These are phyloP conservation scores for Saccostrea echinata DNA, from an alignment of 1,140 invertebrate species.

Conservation along the genomic window DNA sequence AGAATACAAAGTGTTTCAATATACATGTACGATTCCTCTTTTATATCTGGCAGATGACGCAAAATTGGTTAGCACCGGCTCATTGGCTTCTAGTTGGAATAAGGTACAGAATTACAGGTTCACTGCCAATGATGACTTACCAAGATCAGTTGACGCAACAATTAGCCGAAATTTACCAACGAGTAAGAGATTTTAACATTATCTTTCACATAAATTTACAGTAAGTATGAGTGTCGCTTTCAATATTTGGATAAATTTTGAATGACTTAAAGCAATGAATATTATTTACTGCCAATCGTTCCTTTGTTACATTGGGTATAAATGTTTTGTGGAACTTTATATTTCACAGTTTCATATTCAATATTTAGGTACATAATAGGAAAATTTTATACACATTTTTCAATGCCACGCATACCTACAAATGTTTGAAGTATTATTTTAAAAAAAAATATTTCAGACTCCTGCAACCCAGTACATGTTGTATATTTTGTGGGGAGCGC, in stretches of 20 bases:
- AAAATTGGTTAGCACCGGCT: not conserved
- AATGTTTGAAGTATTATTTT: not conserved
- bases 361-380: too few relatives aligned
- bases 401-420: too few relatives aligned
- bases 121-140: not conserved
- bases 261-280: too few relatives aligned
- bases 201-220: too few relatives aligned
- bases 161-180: not conserved
- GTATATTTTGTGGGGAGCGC: not conserved
- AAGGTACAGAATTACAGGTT: not conserved
- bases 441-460: not conserved
- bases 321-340: too few relatives aligned
- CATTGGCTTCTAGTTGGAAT: not conserved
- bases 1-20: not conserved
- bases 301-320: too few relatives aligned
- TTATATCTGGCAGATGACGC: not conserved
- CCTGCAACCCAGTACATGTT: not conserved
- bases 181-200: not conserved
- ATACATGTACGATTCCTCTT: not conserved
- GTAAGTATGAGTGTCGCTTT: too few relatives aligned
- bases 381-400: too few relatives aligned
- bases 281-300: too few relatives aligned
- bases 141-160: not conserved
- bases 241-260: too few relatives aligned
- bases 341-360: too few relatives aligned